Percentiles rank a stretch among this genome's conserved stretches.
Conservation (phyloP, 2,888 invertebrate species). For the Andrena camellia region DNA sequence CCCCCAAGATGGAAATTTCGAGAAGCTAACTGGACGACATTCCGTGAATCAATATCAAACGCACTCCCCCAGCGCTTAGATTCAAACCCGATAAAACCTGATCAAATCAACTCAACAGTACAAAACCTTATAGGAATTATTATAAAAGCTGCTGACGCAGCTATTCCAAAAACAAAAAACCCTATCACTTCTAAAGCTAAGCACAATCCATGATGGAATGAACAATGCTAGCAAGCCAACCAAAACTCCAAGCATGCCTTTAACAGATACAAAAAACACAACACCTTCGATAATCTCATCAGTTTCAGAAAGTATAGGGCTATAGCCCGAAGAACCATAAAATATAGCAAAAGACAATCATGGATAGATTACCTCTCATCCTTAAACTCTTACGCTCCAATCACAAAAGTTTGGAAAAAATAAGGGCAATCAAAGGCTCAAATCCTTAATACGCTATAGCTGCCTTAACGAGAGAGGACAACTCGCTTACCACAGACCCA, state of each 20-base stretch:
- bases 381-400: background rate
- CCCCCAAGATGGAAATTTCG: background rate
- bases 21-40: background rate
- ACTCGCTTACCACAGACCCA: background rate
- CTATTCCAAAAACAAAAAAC: background rate
- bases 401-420: background rate
- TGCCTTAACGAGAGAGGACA: slow-evolving; percentile 3
- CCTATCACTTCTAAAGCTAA: background rate
- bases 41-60: background rate
- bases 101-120: background rate
- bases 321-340: background rate
- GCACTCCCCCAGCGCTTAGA: background rate
- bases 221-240: background rate
- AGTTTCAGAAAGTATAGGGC: background rate
- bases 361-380: background rate
- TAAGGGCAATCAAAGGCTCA: slow-evolving; percentile 6
- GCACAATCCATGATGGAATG: background rate
- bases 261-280: background rate
- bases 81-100: background rate
- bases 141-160: background rate
- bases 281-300: background rate
- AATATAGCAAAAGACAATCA: background rate
- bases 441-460: background rate
- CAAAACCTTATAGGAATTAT: background rate
- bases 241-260: background rate